A percentile compares a stretch with the other conserved stretches of the same genome.
These are phyloP conservation scores for Paraplagusia blochii DNA, from an alignment of 2,113 vertebrate genomes.

Conservation along the genomic window DNA sequence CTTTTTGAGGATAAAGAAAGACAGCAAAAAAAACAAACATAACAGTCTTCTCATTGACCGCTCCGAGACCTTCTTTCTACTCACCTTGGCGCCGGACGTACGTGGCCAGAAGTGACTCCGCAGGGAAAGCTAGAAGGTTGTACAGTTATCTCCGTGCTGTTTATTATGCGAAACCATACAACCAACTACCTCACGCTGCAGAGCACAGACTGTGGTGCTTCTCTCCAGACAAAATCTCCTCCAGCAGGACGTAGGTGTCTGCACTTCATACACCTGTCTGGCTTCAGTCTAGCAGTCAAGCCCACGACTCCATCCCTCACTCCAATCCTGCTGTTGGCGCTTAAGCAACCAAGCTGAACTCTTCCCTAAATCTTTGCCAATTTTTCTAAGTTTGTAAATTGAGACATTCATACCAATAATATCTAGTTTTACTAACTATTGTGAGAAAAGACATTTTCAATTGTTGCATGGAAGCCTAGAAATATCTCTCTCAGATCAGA, in stretches of 20 bases:
- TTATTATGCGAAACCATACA: slow-evolving; percentile 85
- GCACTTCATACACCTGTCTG: slow-evolving; percentile 32
- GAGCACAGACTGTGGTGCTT: slow-evolving; percentile 69
- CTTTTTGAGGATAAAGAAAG: slow-evolving; percentile 27
- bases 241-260: slow-evolving; percentile 47
- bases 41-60: slow-evolving; percentile 42
- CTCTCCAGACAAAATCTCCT: slow-evolving; percentile 52
- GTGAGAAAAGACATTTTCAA: too few relatives aligned
- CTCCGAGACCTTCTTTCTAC: slow-evolving; percentile 38
- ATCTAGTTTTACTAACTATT: too few relatives aligned
- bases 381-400: slow-evolving; percentile 3
- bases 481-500: too few relatives aligned
- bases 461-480: too few relatives aligned
- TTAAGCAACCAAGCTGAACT: slow-evolving; percentile 1
- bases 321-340: slow-evolving; percentile 3
- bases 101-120: slow-evolving; percentile 74
- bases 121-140: slow-evolving; percentile 84
- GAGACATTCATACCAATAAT: background rate
- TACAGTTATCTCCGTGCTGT: slow-evolving; percentile 83
- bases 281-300: slow-evolving; percentile 20
- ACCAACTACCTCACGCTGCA: slow-evolving; percentile 84
- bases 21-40: slow-evolving; percentile 18
- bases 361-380: slow-evolving; percentile 12
- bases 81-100: slow-evolving; percentile 64
- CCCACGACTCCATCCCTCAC: slow-evolving; percentile 18